Percentiles rank a stretch among this genome's conserved stretches.
Evolutionary conservation across 2,888 invertebrate genomes (phyloP).

Genomic region (Eupithecia centaureata): DNA sequence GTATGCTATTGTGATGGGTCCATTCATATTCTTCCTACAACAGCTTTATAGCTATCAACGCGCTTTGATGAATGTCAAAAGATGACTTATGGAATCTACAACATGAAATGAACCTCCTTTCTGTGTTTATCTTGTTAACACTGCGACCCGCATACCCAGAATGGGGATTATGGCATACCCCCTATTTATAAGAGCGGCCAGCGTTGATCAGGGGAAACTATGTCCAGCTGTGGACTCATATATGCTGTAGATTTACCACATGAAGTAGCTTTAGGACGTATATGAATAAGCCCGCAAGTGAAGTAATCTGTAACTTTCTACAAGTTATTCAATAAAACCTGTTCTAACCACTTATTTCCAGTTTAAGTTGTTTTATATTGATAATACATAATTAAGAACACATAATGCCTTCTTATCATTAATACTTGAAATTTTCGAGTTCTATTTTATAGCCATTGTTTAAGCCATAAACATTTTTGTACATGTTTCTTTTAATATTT

Average conservation of each 20-base stretch:
- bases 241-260: too few species aligned
- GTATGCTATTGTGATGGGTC: background rate
- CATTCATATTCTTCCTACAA: background rate
- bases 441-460: background rate
- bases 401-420: background rate
- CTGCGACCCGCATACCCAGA: background rate
- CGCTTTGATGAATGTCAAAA: background rate
- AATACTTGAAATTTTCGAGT: background rate
- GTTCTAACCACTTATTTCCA: background rate
- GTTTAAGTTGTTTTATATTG: background rate
- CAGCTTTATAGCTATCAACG: background rate
- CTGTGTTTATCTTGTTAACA: background rate
- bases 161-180: background rate
- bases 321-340: background rate
- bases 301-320: background rate
- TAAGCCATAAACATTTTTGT: background rate
- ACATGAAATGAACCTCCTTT: background rate
- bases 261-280: background rate
- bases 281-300: background rate
- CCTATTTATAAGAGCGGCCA: background rate
- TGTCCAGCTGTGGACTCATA: background rate
- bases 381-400: background rate
- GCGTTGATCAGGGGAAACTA: background rate
- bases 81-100: background rate
- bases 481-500: slow-evolving; percentile 1